Evolutionary conservation across 2,113 vertebrate genomes (phyloP).

Genomic region (Micromys minutus): DNA sequence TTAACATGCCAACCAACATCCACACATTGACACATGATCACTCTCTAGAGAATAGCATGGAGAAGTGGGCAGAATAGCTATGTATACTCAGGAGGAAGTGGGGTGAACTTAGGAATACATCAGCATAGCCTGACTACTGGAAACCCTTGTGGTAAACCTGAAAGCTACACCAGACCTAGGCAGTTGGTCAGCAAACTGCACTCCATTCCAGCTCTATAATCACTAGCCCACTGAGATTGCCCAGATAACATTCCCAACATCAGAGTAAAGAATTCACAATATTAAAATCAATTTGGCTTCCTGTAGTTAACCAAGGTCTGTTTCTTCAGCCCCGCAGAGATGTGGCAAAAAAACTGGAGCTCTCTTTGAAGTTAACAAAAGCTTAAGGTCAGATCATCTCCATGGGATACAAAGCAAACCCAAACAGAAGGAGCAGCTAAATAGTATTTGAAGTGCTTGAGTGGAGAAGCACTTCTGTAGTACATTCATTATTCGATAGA

Average conservation of each 20-base stretch:
- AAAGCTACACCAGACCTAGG: not conserved
- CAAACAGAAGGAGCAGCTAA: constrained; percentile 8
- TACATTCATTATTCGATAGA: not conserved
- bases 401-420: constrained; percentile 63
- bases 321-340: constrained; percentile 50
- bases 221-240: constrained; percentile 39
- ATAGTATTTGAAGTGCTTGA: constrained; percentile 42
- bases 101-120: not conserved
- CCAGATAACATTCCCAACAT: constrained; percentile 46
- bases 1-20: not conserved
- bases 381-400: constrained; percentile 74
- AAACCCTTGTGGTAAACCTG: not conserved
- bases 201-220: constrained; percentile 20
- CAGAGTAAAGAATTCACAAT: constrained; percentile 47
- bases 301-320: constrained; percentile 49
- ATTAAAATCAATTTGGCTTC: constrained; percentile 71
- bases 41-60: not conserved
- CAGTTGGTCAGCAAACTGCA: not conserved
- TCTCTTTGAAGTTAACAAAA: constrained; percentile 71
- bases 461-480: not conserved
- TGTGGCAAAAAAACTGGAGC: not conserved
- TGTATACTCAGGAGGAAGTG: not conserved
- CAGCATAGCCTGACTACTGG: not conserved
- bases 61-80: not conserved
- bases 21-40: not conserved